A percentile compares a stretch with the other conserved stretches of the same genome.
These are phyloP conservation scores for Sarotherodon lohbergeri DNA, from an alignment of 2,113 vertebrate species.

Conservation along the genomic window DNA sequence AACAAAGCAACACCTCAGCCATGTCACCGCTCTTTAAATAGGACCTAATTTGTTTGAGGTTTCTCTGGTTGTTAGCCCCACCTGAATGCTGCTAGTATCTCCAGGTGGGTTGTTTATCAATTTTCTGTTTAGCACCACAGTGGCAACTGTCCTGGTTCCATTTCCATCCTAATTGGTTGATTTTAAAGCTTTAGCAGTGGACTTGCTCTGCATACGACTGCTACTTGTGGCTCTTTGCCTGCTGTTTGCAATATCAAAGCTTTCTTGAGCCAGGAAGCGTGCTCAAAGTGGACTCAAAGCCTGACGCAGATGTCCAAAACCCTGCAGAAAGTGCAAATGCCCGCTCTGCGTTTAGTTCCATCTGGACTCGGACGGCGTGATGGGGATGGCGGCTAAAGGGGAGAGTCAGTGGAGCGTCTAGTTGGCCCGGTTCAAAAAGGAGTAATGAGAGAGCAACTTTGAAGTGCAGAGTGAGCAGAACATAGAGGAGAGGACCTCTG, in stretches of 20 bases:
- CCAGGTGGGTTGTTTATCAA: slow-evolving; percentile 12
- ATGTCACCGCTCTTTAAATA: slow-evolving; percentile 29
- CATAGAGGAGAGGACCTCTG: slow-evolving; percentile 21
- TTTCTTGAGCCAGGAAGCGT: neutral
- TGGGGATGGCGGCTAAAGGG: neutral
- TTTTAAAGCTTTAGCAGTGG: neutral
- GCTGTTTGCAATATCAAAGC: slow-evolving; percentile 8
- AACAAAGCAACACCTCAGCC: neutral
- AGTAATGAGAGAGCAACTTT: slow-evolving; percentile 49
- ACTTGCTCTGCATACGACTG: neutral
- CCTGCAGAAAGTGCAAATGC: neutral
- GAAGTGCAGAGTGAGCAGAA: slow-evolving; percentile 33
- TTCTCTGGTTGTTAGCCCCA: neutral
- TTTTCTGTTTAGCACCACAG: neutral
- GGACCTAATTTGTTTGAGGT: slow-evolving; percentile 34
- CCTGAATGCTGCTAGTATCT: slow-evolving; percentile 7
- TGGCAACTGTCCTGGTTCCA: slow-evolving; percentile 1
- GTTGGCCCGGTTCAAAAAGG: slow-evolving; percentile 14
- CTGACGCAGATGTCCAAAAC: slow-evolving; percentile 1
- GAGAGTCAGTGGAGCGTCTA: neutral
- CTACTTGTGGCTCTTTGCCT: neutral
- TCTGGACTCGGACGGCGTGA: neutral
- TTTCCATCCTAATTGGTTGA: slow-evolving; percentile 26
- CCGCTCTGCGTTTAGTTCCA: neutral
- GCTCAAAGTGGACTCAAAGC: neutral